Evolutionary conservation across 2,113 vertebrate species (phyloP).

Genomic region (Coracopsis vasa): DNA sequence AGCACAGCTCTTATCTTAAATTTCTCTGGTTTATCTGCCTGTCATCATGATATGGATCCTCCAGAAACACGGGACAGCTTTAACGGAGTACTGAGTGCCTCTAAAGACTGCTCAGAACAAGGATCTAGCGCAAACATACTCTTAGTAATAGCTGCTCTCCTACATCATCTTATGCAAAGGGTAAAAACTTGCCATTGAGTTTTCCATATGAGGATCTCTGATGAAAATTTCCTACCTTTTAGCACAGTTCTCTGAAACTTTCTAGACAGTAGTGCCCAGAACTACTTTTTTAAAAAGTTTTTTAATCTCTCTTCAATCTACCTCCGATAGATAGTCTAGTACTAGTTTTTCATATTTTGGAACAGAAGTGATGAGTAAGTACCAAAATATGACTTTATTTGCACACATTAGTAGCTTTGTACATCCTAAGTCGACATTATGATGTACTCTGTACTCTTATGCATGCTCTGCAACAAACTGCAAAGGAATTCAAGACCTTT

Average conservation of each 20-base stretch:
- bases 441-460: neutral
- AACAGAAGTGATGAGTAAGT: neutral
- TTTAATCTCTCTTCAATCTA: neutral
- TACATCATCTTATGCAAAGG: neutral
- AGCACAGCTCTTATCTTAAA: neutral
- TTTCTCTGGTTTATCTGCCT: neutral
- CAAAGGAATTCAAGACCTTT: neutral
- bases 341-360: neutral
- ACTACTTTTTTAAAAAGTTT: neutral
- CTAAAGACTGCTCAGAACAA: neutral
- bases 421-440: neutral
- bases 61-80: neutral
- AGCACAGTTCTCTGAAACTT: neutral
- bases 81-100: neutral
- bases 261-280: neutral
- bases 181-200: neutral
- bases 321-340: fast-evolving
- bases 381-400: neutral
- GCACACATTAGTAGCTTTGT: neutral
- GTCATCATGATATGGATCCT: neutral
- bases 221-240: neutral
- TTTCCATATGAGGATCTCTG: neutral
- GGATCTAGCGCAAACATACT: neutral
- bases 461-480: neutral
- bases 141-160: neutral